A percentile compares a stretch with the other conserved stretches of the same genome.
phyloP scores from a whole-genome alignment of 2,888 invertebrate species.

The Ariolimax columbianus region DNA sequence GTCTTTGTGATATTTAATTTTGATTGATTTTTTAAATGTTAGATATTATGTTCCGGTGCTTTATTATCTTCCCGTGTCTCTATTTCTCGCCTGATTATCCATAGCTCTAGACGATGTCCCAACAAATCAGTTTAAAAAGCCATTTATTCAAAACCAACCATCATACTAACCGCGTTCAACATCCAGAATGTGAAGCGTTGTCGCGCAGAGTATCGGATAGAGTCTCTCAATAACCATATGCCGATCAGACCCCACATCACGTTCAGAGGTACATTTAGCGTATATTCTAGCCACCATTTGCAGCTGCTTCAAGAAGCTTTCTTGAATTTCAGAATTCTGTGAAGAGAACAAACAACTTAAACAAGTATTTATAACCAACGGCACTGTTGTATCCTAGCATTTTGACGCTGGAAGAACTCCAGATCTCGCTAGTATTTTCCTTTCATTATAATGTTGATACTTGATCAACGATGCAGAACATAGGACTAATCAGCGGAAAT shows the following conservation, averaged over 20 bases:
- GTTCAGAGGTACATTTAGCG: not conserved
- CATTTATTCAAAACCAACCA: not conserved
- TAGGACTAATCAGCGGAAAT: slow-evolving; percentile 33
- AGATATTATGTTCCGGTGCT: not conserved
- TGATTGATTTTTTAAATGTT: not conserved
- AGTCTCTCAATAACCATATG: not conserved
- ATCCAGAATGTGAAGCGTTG: no score
- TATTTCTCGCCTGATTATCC: no score
- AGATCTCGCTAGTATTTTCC: slow-evolving; percentile 12
- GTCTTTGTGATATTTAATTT: no score
- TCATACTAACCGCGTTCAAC: not conserved
- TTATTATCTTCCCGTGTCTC: not conserved
- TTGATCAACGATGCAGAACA: slow-evolving; percentile 20
- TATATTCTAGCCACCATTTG: not conserved
- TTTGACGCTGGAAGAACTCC: not conserved
- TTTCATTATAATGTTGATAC: slow-evolving; percentile 39
- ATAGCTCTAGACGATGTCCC: not conserved
- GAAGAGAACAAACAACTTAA: not conserved
- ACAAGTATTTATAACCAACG: slow-evolving; percentile 14
- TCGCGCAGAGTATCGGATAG: not conserved
- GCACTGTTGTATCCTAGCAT: not conserved
- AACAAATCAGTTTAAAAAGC: not conserved
- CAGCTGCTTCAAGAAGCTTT: not conserved
- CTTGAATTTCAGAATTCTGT: slow-evolving; percentile 5
- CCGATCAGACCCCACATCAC: not conserved